Evolutionary conservation across 2,888 invertebrate genomes (phyloP), one percentile per base, ranked within the genome.

Genomic region (Megastigmus dorsalis): DNA sequence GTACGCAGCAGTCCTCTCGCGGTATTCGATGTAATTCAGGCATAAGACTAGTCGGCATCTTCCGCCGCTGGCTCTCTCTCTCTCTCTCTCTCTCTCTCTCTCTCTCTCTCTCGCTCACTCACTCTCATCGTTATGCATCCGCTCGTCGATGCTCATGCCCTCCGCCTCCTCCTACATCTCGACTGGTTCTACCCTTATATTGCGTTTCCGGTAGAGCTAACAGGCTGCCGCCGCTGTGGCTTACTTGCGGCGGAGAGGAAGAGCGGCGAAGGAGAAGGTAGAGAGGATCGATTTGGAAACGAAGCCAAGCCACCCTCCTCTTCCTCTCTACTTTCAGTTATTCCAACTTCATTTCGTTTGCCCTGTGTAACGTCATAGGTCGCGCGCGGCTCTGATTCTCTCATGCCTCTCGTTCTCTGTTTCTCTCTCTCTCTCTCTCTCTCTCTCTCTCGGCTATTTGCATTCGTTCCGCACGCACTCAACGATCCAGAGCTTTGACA

Each of bases 281-380:
- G n/a, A n/a, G n/a, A n/a, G n/a, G n/a, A n/a, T n/a, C n/a, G n/a
- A n/a, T n/a, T n/a, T n/a, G n/a, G n/a, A n/a, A n/a, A n/a, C n/a
- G n/a, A n/a, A n/a, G n/a, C n/a, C n/a, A n/a, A n/a, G n/a, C n/a
- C 52, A 9, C 41, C 41, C n/a, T 41, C n/a, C 41, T 41, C 41
- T 41, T 10, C 7, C 26, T 41, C 33, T 28, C 55, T 20, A 30
- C 57, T 60, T 65, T 75, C 20, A 48, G 52, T 69, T 60, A 66
- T 66, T 67, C 45, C 38, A 20, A 50, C 59, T 67, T 48, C 55
- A 33, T 75, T 70, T 66, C 52, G 52, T 43, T 66, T 41, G 41
- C 3, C 7, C 45, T 7, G 26, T 6, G 52, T 28, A 57, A 48
- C 36, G 18, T 41, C 48, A 63, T 54, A 41, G 57, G 20, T 18